Evolutionary conservation across 1,140 invertebrate genomes (phyloP).

Genomic region (Sinonovacula constricta): DNA sequence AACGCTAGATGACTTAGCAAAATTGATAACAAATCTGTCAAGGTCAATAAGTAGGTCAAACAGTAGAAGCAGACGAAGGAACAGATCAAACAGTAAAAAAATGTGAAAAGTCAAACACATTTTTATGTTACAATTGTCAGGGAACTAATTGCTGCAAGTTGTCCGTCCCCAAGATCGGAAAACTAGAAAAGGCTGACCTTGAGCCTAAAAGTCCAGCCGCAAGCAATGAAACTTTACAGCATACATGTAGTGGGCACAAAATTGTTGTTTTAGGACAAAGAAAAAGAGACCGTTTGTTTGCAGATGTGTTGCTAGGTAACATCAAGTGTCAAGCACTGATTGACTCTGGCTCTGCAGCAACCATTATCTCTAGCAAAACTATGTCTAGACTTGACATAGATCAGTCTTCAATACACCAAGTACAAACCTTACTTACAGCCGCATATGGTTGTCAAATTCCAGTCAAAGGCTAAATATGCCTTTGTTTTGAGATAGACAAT

Average conservation of each 20-base stretch:
- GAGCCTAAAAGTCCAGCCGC: not conserved
- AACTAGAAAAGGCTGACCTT: not conserved
- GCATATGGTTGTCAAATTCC: conserved; percentile 17
- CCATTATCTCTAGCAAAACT: not conserved
- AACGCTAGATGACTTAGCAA: not conserved
- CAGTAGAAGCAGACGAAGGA: conserved; percentile 1
- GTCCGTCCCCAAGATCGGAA: not conserved
- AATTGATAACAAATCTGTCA: not conserved
- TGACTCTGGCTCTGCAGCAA: not conserved
- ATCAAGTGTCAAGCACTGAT: not conserved
- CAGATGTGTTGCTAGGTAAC: not conserved
- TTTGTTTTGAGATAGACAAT: conserved; percentile 41
- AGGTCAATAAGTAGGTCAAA: not conserved
- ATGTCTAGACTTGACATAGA: not conserved
- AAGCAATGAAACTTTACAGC: no score
- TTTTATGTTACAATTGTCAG: not conserved
- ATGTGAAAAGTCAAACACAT: not conserved
- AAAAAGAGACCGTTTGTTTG: not conserved
- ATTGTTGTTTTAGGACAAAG: not conserved
- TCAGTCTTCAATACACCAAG: not conserved
- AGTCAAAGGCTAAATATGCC: conserved; percentile 2
- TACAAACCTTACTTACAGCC: not conserved
- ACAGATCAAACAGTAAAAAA: not conserved
- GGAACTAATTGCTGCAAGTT: not conserved
- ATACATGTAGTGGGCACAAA: not conserved